phyloP scores from a whole-genome alignment of 1,140 invertebrate genomes.

The Scylla paramamosain region DNA sequence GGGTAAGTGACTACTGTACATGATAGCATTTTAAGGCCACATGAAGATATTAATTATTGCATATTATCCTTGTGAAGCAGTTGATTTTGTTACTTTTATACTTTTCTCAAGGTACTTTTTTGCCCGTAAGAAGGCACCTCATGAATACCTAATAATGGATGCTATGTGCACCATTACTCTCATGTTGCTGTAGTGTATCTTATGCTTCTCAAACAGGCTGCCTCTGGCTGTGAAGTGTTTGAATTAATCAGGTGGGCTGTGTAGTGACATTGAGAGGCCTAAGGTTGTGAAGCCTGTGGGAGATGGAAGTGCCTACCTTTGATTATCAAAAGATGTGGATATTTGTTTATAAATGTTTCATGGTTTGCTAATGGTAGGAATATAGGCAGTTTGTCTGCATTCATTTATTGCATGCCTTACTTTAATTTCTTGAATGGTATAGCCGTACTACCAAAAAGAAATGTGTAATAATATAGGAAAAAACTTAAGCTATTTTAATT shows the following conservation, averaged over 20 bases:
- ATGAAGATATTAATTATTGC: neutral
- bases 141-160: neutral
- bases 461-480: neutral
- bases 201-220: neutral
- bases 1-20: neutral
- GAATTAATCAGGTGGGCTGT: neutral
- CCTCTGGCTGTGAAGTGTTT: conserved; percentile 10
- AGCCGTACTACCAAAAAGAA: neutral
- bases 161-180: neutral
- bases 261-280: neutral
- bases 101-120: neutral
- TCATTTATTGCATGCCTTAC: neutral
- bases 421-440: conserved; percentile 2
- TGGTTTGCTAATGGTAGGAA: neutral
- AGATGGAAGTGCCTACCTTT: conserved; percentile 10
- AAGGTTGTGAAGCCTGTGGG: neutral
- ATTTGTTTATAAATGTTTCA: neutral
- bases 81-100: conserved; percentile 17
- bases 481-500: neutral
- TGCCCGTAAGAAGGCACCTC: neutral
- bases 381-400: neutral
- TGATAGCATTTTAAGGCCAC: neutral
- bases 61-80: neutral
- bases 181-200: neutral
- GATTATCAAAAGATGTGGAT: neutral